A percentile compares a stretch with the other conserved stretches of the same genome.
Conservation (phyloP, 2,888 invertebrate species). For the Coleophora flavipennella region DNA sequence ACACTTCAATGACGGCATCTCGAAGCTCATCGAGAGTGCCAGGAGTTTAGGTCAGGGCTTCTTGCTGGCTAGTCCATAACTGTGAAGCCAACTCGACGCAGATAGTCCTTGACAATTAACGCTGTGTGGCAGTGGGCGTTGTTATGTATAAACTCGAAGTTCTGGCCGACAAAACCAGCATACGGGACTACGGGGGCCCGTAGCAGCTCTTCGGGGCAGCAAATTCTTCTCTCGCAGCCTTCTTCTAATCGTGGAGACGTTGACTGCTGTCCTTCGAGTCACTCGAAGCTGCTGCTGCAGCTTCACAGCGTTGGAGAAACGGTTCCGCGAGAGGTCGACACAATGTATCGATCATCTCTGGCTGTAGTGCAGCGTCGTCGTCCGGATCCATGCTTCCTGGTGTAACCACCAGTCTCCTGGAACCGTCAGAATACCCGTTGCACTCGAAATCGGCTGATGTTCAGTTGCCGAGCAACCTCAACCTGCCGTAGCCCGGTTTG, state of each 20-base stretch:
- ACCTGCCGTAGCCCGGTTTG: conserved; percentile 12
- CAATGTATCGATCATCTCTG: not conserved
- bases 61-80: too few species aligned
- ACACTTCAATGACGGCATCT: too few species aligned
- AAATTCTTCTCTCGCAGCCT: conserved; percentile 4
- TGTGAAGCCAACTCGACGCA: too few species aligned
- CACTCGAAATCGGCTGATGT: conserved; percentile 8
- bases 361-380: not conserved
- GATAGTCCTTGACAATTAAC: too few species aligned
- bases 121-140: too few species aligned
- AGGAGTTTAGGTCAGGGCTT: too few species aligned
- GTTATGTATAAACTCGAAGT: too few species aligned
- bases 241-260: conserved; percentile 6
- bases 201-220: conserved; percentile 11
- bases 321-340: conserved; percentile 7
- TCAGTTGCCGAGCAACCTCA: conserved; percentile 11
- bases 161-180: conserved; percentile 4
- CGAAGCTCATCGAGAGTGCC: too few species aligned
- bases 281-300: conserved; percentile 12
- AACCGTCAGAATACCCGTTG: conserved; percentile 8
- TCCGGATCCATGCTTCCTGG: not conserved
- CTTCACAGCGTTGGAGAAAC: conserved; percentile 12
- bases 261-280: conserved; percentile 7
- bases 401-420: not conserved
- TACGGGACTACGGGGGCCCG: conserved; percentile 6